A percentile compares a stretch with the other conserved stretches of the same genome.
phyloP scores from a whole-genome alignment of 1,140 invertebrate species.

The Ericerus pela region DNA sequence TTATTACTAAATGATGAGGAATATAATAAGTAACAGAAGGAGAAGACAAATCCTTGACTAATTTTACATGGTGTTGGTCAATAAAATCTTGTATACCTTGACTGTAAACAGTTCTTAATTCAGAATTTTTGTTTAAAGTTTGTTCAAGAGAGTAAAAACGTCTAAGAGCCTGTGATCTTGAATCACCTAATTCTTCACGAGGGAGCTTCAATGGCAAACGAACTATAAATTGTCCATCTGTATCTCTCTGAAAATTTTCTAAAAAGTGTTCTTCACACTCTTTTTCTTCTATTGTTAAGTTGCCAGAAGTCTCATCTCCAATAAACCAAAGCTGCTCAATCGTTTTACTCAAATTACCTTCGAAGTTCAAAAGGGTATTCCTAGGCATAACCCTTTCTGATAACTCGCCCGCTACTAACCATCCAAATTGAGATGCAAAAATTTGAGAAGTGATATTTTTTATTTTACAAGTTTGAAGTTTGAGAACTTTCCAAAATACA shows the following conservation, averaged over 20 bases:
- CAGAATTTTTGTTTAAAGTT: not conserved
- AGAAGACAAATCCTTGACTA: not conserved
- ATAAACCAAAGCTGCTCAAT: constrained; percentile 10
- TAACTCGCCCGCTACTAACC: constrained; percentile 3
- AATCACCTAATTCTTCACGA: constrained; percentile 4
- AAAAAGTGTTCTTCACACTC: constrained; percentile 8
- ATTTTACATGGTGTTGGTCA: constrained; percentile 11
- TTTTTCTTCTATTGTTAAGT: constrained; percentile 13
- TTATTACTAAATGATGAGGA: constrained; percentile 18
- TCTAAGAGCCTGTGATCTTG: not conserved
- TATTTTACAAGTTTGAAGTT: not conserved
- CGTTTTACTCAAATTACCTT: not conserved
- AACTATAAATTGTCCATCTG: constrained; percentile 7
- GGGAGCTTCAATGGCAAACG: constrained; percentile 15
- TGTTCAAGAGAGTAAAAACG: constrained; percentile 10
- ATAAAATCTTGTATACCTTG: constrained; percentile 12
- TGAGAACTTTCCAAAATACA: not conserved
- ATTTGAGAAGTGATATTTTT: not conserved
- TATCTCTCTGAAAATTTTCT: not conserved
- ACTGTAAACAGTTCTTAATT: constrained; percentile 7
- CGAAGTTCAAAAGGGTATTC: not conserved
- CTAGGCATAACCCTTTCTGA: no score
- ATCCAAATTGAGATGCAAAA: not conserved
- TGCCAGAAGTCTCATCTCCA: not conserved
- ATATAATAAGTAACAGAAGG: constrained; percentile 3